Percentiles rank a stretch among this genome's conserved stretches.
These are phyloP conservation scores for Sylvilagus bachmani DNA, from an alignment of 2,113 vertebrate genomes.

Conservation along the genomic window DNA sequence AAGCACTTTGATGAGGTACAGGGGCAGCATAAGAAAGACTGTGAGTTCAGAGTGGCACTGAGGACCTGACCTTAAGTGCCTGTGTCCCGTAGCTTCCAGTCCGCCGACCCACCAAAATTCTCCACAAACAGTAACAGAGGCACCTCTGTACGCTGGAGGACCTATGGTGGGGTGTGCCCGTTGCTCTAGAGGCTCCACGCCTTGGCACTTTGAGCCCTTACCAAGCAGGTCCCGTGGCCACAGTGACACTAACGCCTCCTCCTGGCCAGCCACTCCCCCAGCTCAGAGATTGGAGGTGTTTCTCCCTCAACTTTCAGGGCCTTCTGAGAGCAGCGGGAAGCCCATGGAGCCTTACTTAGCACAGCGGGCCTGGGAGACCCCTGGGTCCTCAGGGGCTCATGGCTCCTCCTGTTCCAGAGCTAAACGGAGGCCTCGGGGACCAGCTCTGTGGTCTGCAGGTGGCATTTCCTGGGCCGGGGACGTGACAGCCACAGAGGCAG, in stretches of 20 bases:
- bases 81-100: not conserved
- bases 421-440: too few relatives aligned
- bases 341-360: too few relatives aligned
- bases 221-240: not conserved
- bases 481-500: too few relatives aligned
- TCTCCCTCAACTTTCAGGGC: not conserved
- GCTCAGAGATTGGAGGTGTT: not conserved
- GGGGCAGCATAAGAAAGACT: not conserved
- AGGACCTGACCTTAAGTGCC: not conserved
- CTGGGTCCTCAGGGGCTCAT: not conserved
- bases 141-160: not conserved
- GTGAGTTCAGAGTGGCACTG: not conserved
- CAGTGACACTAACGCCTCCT: not conserved
- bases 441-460: too few relatives aligned
- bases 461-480: too few relatives aligned
- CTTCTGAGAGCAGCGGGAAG: not conserved
- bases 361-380: not conserved
- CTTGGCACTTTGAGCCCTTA: slow-evolving; percentile 1
- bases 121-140: not conserved
- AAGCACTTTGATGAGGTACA: not conserved
- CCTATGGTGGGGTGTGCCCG: not conserved
- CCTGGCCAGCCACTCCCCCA: not conserved
- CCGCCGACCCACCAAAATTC: not conserved
- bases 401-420: too few relatives aligned
- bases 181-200: not conserved